Evolutionary conservation across 2,797 vertebrate genomes (phyloP), one percentile per base, ranked within the genome.

Genomic region (Lates japonicus): DNA sequence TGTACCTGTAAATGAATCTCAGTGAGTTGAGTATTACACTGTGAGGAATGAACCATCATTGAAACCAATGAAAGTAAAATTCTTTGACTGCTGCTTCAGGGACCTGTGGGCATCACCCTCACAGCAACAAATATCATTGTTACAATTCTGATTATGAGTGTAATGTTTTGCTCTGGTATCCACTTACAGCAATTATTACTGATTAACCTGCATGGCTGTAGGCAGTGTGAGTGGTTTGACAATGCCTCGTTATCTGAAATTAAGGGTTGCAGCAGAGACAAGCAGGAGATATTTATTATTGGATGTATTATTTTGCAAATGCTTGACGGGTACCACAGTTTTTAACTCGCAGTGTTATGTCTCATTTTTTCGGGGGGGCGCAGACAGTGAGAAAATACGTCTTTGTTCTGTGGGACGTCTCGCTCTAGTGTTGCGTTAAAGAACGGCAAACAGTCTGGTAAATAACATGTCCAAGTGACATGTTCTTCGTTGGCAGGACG

Each of bases 401-500:
- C 16, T 60, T 49, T 74, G 62, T 66, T 72, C 48, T 22, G 19
- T 2, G 16, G 49, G 64, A 70, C 10, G 64, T 84, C 68, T 85
- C 51, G 74, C 70, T 83, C 78, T 42, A 80, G 54, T 78, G 82
- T 77, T 71, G 82, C 60, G n/a, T 85, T 80, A 74, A 81, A 77
- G 76, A 86, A 66, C 58, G 1, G 57, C 68, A 79, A 29, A 55
- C 63, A 67, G 73, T 78, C 71, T 87, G 84, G 76, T 78, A 90
- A 90, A 92, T 87, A 90, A 90, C 81, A 81, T 74, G 78, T 87
- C 87, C 78, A 60, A 83, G 79, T 87, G 87, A 86, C 82, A 68
- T n/a, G 49, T 67, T 82, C 75, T 62, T 81, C 3, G 19, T 29
- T 76, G 76, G 68, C 6, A 41, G 76, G 66, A 57, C 7, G 49